Conservation (phyloP, 2,113 vertebrate species). For the Stercorarius parasiticus region DNA sequence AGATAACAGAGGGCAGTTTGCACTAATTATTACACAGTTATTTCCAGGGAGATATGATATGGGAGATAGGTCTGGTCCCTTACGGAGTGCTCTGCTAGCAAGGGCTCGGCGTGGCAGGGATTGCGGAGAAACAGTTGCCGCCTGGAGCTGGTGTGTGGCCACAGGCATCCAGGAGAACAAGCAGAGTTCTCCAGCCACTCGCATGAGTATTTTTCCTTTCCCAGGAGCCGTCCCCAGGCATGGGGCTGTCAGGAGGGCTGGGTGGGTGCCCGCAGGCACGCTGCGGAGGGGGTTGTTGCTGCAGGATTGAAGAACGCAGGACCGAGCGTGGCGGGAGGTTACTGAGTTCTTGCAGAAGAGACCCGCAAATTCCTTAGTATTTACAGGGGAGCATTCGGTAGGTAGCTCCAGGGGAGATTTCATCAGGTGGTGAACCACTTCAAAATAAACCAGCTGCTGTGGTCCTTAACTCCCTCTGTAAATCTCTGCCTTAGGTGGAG, state of each 20-base stretch:
- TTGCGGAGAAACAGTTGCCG: accelerated
- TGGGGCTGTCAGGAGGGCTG: background rate
- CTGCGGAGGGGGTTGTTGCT: background rate
- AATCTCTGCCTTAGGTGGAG: too few relatives aligned
- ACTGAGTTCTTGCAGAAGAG: background rate
- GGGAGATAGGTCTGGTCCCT: background rate
- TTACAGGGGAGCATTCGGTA: background rate
- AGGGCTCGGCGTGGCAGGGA: accelerated
- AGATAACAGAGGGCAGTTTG: background rate
- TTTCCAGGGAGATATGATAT: constrained; percentile 19
- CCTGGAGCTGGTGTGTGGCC: background rate
- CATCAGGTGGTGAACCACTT: background rate
- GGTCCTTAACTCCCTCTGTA: background rate
- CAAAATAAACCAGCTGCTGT: background rate
- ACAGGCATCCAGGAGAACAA: accelerated
- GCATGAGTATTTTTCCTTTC: background rate
- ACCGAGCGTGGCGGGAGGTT: background rate
- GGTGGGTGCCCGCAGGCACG: background rate
- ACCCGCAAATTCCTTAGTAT: background rate
- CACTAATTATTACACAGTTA: background rate
- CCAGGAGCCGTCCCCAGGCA: background rate
- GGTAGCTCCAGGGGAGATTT: background rate
- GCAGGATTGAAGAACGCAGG: background rate
- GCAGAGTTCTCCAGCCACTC: background rate
- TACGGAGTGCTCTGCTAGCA: accelerated